Evolutionary conservation across 2,113 vertebrate species (phyloP).

Genomic region (Bos indicus): DNA sequence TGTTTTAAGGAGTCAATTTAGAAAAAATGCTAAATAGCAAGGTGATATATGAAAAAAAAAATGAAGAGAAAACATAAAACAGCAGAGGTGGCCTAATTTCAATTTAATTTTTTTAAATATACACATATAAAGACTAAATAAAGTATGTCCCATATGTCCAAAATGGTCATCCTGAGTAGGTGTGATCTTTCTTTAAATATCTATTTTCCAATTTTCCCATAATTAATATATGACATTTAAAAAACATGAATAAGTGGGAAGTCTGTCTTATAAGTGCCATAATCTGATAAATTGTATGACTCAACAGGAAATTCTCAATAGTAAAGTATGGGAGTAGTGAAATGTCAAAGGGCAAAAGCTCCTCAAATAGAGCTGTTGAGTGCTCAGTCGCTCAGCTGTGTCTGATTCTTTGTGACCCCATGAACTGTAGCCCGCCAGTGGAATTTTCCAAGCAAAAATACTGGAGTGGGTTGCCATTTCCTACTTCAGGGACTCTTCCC

Average conservation of each 20-base stretch:
- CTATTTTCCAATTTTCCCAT: neutral
- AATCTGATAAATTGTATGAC: neutral
- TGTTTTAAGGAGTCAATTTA: neutral
- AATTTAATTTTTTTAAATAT: neutral
- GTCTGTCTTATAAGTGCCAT: neutral
- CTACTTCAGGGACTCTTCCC: neutral
- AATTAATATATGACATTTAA: neutral
- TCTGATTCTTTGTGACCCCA: neutral
- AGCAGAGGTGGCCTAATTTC: neutral
- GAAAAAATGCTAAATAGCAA: neutral
- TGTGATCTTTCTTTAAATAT: neutral
- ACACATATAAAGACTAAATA: neutral
- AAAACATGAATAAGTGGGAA: slow-evolving; percentile 4
- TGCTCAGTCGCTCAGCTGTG: neutral
- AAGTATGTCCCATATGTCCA: neutral
- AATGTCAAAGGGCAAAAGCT: slow-evolving; percentile 29
- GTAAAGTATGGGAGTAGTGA: neutral
- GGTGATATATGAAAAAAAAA: neutral
- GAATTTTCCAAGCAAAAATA: neutral
- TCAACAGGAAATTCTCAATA: slow-evolving; percentile 28
- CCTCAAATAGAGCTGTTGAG: neutral
- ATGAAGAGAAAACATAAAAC: neutral
- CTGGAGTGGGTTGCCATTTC: neutral
- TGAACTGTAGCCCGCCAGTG: neutral
- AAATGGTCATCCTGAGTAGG: neutral